Evolutionary conservation across 2,113 vertebrate species (phyloP).

Genomic region (Carollia perspicillata): DNA sequence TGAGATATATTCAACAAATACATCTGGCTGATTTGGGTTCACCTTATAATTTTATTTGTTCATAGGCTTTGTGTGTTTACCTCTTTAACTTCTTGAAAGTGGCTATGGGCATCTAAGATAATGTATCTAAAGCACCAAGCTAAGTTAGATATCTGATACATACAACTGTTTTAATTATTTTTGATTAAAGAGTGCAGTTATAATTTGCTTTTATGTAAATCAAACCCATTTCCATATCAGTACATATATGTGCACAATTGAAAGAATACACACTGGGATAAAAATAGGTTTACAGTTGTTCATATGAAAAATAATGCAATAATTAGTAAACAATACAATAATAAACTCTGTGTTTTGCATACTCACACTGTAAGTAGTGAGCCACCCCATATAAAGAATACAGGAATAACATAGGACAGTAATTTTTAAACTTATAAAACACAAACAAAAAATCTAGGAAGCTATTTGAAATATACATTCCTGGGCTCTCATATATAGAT

Average conservation of each 20-base stretch:
- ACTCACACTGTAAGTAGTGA: neutral
- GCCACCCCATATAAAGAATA: neutral
- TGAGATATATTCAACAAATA: neutral
- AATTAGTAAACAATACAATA: no score
- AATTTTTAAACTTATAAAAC: neutral
- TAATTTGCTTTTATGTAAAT: conserved; percentile 35
- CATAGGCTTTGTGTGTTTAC: neutral
- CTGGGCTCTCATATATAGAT: neutral
- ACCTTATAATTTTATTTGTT: neutral
- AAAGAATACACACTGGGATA: neutral
- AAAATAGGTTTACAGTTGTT: neutral
- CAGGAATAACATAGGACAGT: neutral
- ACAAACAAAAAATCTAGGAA: neutral
- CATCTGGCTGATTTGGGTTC: neutral
- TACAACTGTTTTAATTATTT: conserved; percentile 19
- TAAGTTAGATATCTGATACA: neutral
- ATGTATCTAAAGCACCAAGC: neutral
- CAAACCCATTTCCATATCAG: neutral
- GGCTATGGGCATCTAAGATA: neutral
- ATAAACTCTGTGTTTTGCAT: no score
- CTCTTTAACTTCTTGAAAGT: neutral
- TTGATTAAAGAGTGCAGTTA: conserved; percentile 14
- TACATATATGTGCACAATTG: neutral
- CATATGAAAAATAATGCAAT: no score
- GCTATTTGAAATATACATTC: neutral